Base-by-base conservation (phyloP, 2,113 vertebrate species). In the Cyanoramphus novaezelandiae region DNA sequence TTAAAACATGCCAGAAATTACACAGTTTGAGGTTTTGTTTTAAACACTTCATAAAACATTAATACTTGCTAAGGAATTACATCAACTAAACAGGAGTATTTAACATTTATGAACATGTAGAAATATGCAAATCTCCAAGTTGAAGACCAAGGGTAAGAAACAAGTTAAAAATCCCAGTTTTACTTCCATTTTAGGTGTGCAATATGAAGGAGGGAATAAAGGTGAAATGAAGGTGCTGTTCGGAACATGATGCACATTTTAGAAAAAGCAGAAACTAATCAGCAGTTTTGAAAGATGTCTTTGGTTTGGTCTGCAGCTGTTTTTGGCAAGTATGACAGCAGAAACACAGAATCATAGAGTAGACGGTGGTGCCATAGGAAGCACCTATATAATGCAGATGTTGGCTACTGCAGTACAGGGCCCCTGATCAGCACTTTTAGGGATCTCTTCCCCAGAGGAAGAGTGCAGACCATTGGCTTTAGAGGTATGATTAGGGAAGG, bases 71-170 rank as follows among this genome's bases (percentile, higher is more conserved):
- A 89, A 76, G 35, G 14, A 59, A 50, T 72, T 57, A 47, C 13
- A 76, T 4, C 16, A 87, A 49, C 28, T 37, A n/a, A 24, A 47
- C 9, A 24, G 1, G 2, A 65, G 37, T 64, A 57, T 39, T 67
- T 25, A 84, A 64, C 17, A 46, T 17, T 28, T 44, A 25, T 8
- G 10, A 85, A 39, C 10, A 85, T 35, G 69, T 44, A 8, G 59
- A 91, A 87, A 76, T 20, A 37, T 1, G 0, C 41, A 91, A 25
- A 10, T 27, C 19, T 80, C n/a, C 0, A 1, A 68, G 23, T 0
- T 86, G 21, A 65, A 91, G 35, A 57, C 16, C 9, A 20, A 46
- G 16, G 16, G 5, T n/a, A 72, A 74, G 12, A 90, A 92, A 53
- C 5, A 28, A 17, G 33, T 35, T 24, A 59, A n/a, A 52, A 84